Conservation (phyloP, 2,888 invertebrate genomes). For the Caenorhabditis sp. region DNA sequence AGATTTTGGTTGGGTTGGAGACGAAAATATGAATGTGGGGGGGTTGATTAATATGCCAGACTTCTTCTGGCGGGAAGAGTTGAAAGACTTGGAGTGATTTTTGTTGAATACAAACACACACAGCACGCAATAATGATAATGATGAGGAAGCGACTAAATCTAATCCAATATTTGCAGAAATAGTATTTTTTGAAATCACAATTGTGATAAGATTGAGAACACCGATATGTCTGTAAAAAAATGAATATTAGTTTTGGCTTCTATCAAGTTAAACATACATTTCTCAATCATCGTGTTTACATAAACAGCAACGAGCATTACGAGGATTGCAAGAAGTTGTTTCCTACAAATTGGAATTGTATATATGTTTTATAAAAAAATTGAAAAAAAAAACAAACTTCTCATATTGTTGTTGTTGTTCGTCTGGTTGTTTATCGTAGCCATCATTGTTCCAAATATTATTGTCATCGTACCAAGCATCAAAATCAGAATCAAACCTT, state of each 20-base stretch:
- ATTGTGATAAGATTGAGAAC: conserved; percentile 14
- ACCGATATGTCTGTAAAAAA: conserved; percentile 22
- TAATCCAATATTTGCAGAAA: not conserved
- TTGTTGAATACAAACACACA: not conserved
- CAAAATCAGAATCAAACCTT: conserved; percentile 4
- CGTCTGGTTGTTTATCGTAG: conserved; percentile 23
- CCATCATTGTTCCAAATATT: conserved; percentile 30
- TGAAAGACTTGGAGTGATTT: not conserved
- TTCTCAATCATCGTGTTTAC: conserved; percentile 16
- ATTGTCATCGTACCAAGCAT: conserved; percentile 23
- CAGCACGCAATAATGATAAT: not conserved
- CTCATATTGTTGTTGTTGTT: not conserved
- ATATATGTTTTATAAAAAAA: not conserved
- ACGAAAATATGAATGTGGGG: not conserved
- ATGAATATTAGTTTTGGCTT: too few species aligned
- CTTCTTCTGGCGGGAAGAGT: not conserved
- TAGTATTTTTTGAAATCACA: not conserved
- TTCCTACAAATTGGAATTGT: conserved; percentile 17
- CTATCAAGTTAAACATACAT: conserved; percentile 6
- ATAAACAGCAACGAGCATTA: conserved; percentile 16
- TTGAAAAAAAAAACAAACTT: conserved; percentile 8
- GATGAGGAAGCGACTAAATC: conserved; percentile 4
- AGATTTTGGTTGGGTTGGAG: not conserved
- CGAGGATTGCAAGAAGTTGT: conserved; percentile 15
- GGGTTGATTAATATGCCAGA: not conserved